Evolutionary conservation across 1,140 invertebrate species (phyloP).

Genomic region (Drosophila ercepeae): DNA sequence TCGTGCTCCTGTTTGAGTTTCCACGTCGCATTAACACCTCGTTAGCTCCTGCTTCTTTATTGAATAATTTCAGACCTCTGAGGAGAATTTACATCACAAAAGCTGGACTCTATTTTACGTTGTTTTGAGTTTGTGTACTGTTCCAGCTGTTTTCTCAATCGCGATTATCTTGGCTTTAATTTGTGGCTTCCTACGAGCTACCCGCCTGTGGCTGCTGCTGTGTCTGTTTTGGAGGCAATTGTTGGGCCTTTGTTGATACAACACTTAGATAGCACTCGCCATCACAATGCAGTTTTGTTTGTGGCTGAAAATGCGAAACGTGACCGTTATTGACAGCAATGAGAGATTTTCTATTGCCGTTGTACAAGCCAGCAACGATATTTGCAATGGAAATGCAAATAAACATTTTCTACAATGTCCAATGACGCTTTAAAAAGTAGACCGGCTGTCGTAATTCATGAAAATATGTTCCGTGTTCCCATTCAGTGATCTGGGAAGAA

Average conservation of each 20-base stretch:
- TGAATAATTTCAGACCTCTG: slow-evolving; percentile 25
- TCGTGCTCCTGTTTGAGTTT: slow-evolving; percentile 4
- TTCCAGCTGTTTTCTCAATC: slow-evolving; percentile 28
- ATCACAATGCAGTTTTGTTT: slow-evolving; percentile 72
- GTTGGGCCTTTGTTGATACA: slow-evolving; percentile 68
- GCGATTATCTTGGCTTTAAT: slow-evolving; percentile 80
- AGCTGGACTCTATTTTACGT: slow-evolving; percentile 24
- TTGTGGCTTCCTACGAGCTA: slow-evolving; percentile 40
- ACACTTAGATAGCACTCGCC: slow-evolving; percentile 68
- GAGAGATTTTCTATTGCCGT: slow-evolving; percentile 41
- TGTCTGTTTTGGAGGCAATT: slow-evolving; percentile 51
- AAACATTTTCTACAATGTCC: slow-evolving; percentile 5
- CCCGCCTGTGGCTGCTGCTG: slow-evolving; percentile 8
- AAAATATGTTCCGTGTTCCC: background rate
- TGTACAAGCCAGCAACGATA: slow-evolving; percentile 8
- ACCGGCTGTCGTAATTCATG: background rate
- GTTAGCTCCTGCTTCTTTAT: slow-evolving; percentile 12
- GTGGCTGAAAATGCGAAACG: slow-evolving; percentile 55
- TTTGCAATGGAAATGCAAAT: slow-evolving; percentile 36
- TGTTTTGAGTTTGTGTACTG: slow-evolving; percentile 9
- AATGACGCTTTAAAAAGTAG: background rate
- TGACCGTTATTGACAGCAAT: slow-evolving; percentile 67
- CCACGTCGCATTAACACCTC: slow-evolving; percentile 63
- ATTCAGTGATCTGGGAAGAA: background rate
- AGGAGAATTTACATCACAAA: slow-evolving; percentile 65